Percentiles rank a stretch among this genome's conserved stretches.
These are phyloP conservation scores for Sinohyriopsis cumingii DNA, from an alignment of 2,888 invertebrate species.

Conservation along the genomic window DNA sequence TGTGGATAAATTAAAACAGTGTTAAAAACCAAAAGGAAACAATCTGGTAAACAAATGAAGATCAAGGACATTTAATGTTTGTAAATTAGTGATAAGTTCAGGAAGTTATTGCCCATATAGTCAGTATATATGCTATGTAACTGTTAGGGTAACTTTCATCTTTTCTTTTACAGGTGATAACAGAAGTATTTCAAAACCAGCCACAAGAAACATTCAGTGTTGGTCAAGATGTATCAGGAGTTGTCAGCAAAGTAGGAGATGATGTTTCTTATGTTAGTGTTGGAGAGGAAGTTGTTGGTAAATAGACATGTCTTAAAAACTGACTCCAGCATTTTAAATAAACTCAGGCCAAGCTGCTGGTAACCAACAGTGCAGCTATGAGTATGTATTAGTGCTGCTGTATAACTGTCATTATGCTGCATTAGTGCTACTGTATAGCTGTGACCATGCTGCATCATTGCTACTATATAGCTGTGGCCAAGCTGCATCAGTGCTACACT, in stretches of 20 bases:
- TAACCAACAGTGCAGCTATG: too few relatives aligned
- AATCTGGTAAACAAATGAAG: not conserved
- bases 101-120: not conserved
- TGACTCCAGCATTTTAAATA: too few relatives aligned
- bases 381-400: too few relatives aligned
- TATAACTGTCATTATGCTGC: too few relatives aligned
- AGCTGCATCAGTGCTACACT: too few relatives aligned
- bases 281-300: constrained; percentile 73
- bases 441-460: too few relatives aligned
- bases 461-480: too few relatives aligned
- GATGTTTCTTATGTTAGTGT: constrained; percentile 68
- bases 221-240: constrained; percentile 72
- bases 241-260: constrained; percentile 68
- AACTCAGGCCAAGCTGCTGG: too few relatives aligned
- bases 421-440: too few relatives aligned
- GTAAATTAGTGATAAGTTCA: not conserved
- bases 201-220: constrained; percentile 36
- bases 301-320: constrained; percentile 18
- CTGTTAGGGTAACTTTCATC: constrained; percentile 2
- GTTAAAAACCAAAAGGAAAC: too few relatives aligned
- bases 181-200: constrained; percentile 44
- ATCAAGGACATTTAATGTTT: not conserved
- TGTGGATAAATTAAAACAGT: too few relatives aligned
- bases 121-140: not conserved
- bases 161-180: constrained; percentile 40